Evolutionary conservation across 2,797 vertebrate species (phyloP), one percentile per base, ranked within the genome.

Genomic region (Crocodylus rhombifer): DNA sequence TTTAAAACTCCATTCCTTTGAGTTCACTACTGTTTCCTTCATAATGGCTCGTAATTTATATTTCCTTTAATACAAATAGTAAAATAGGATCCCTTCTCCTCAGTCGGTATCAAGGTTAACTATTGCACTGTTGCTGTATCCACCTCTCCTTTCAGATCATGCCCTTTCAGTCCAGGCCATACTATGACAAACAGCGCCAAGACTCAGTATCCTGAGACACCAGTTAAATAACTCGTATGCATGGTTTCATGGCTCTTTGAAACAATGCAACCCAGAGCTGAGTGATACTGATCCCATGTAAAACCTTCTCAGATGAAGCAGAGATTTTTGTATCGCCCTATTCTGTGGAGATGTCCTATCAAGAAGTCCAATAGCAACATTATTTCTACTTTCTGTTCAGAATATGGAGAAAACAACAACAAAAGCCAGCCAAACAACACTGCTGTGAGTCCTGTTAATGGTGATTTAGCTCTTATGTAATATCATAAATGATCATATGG

Each of bases 261-360:
- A 51, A 51, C 42, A 51, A 51, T 51, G 42, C 42, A 51, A 3
- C 42, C 10, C 9, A 73, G 26, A 1, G 2, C 1, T 2, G 57
- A 64, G 42, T 3, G 0, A 75, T 65, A 85, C 18, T 71, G 67
- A 90, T 61, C 25, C 23, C 11, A 36, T 8, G 28, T 33, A 23
- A 8, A 3, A n/a, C 60, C 60, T 90, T 51, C 84, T 5, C 3
- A 93, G 93, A 83, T 0, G 10, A 75, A 56, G 74, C 0, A 51
- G 0, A 89, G 33, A 36, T 4, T 36, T 28, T 0, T 15, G 58
- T 33, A 0, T 0, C 42, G 63, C 88, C 14, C 20, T 5, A 13
- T 73, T 56, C 28, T 74, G 56, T 42, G 13, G 4, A 14, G 18
- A 17, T 1, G 2, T 60, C 78, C 80, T 55, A 55, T 55, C 80